Percentiles rank a stretch among this genome's conserved stretches.
phyloP scores from a whole-genome alignment of 2,888 invertebrate genomes.

The Mesoligia furuncula region DNA sequence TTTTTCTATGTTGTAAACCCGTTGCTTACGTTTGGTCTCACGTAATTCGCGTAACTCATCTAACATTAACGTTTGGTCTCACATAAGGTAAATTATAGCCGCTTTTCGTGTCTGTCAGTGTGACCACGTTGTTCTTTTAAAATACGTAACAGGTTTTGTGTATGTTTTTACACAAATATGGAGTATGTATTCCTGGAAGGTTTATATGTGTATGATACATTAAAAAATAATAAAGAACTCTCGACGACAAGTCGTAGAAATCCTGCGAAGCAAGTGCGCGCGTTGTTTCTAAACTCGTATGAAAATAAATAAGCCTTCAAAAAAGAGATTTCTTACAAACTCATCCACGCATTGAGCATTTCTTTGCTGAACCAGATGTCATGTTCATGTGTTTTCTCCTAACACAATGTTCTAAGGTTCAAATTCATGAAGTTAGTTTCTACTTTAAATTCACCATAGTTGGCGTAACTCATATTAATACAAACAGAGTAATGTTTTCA shows the following conservation, averaged over 20 bases:
- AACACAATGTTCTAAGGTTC: not conserved
- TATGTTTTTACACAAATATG: too few relatives aligned
- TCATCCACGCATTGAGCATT: not conserved
- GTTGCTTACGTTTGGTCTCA: not conserved
- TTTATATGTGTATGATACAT: too few relatives aligned
- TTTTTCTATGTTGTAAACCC: not conserved
- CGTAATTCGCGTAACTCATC: too few relatives aligned
- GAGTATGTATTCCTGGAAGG: too few relatives aligned
- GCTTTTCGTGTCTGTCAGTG: too few relatives aligned
- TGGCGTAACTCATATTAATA: not conserved
- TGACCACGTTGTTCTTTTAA: too few relatives aligned
- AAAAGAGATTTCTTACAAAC: not conserved
- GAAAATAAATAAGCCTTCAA: not conserved
- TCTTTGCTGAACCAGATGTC: not conserved
- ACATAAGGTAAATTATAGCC: too few relatives aligned
- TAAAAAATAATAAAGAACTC: too few relatives aligned
- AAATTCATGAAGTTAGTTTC: not conserved
- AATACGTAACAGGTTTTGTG: too few relatives aligned
- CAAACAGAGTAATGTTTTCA: constrained; percentile 31
- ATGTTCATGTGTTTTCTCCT: not conserved
- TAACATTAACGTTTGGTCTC: too few relatives aligned
- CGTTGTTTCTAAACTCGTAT: not conserved
- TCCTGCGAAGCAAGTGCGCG: too few relatives aligned
- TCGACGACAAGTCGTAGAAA: too few relatives aligned
- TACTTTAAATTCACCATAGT: not conserved